Base-by-base conservation (phyloP, 1,140 invertebrate genomes). In the Pteromalus puparum region DNA sequence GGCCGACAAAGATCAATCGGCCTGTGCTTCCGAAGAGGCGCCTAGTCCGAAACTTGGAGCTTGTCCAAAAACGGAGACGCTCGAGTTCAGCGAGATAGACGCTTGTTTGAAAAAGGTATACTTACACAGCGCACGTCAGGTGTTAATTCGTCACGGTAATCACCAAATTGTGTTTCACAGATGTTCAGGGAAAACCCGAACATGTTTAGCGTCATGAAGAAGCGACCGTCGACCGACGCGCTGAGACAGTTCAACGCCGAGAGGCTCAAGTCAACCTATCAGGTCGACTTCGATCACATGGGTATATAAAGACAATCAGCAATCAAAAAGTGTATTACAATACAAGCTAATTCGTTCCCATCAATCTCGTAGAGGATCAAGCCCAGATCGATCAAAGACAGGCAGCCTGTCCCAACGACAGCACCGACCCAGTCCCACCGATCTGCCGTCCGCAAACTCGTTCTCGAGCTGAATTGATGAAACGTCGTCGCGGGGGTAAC, bases 151-250 rank as follows among this genome's bases (percentile, higher is more conserved):
- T 46, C 46, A 0, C 15, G 12, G 46, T 15, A 76, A 15, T 21
- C 30, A n/a, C 6, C 2, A 9, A 76, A 12, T 13, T 48, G 1
- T 26, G 6, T 67, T 70, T 28, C 13, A 70, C 26, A 70, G 26
- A 42, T 48, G 76, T 82, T 78, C 34, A 85, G 80, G 18, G 26
- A 78, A 26, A 77, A 85, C 24, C 84, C 84, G 5, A 73, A 85
- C 9, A 34, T 82, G 34, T 73, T 85, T 1, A 72, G 21, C 24
- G 30, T 85, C 6, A 28, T 79, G 67, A 34, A 13, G 0, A 85
- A 82, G 15, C 18, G 9, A 53, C 68, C 84, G 13, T 7, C 24
- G 1, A 42, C 68, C 13, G 48, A 82, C 42, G 65, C 74, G 0
- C 1, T 75, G 0, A 74, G 30, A 15, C 72, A 85, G 68, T 82